Evolutionary conservation across 2,797 vertebrate species (phyloP), one percentile per base, ranked within the genome.

Genomic region (Oryzias dopingdopingensis): DNA sequence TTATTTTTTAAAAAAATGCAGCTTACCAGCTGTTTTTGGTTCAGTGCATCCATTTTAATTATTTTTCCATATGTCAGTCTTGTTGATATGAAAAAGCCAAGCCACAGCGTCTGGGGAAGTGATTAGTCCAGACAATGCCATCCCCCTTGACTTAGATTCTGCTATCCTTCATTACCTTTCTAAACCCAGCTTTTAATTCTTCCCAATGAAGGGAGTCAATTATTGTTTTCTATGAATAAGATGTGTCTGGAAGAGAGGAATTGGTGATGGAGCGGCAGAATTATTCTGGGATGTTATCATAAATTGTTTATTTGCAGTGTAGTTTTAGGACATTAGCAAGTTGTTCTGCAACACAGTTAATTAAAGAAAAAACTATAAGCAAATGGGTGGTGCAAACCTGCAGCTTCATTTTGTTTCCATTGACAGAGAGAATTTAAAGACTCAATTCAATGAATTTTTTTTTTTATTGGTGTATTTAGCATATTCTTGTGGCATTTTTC

Each of bases 81-180:
- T 62, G 74, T 85, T 83, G 81, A 83, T 77, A 66, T 70, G 74
- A 84, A 80, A 77, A 42, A 67, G 78, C 76, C 71, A 65, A 83
- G 79, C 73, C 72, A 48, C 58, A 52, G 68, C 67, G 77, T 83
- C 75, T 61, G 49, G 74, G 76, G 77, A 73, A 76, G 62, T 77
- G 87, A 88, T 85, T 88, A 81, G 71, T 75, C 81, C 76, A 82
- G 76, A 90, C 87, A 86, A 86, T 85, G 79, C 76, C 76, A 77
- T 67, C 57, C 62, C 81, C 70, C 79, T 84, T 80, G 73, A 83
- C 79, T 81, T 69, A 58, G 77, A 64, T 51, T 70, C 44, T 69
- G 67, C 66, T 62, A 51, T 73, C 79, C 79, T 85, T 84, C 74
- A 84, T 86, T 86, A 88, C 78, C 77, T 76, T 79, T 57, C 79